Conservation (phyloP, 2,113 vertebrate species). For the Scopus umbretta region DNA sequence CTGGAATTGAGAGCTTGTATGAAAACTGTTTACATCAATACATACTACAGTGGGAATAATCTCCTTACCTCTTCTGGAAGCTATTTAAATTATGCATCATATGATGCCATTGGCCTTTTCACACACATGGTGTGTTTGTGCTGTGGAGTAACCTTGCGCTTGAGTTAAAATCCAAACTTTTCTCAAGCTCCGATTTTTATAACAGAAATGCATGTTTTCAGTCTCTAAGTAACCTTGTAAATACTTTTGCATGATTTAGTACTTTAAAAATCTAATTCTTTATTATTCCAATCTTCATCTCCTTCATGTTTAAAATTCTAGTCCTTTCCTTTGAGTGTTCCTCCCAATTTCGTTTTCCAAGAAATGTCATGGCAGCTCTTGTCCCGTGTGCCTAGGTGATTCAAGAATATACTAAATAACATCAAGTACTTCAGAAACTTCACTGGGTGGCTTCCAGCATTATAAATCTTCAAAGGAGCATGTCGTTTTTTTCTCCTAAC, state of each 20-base stretch:
- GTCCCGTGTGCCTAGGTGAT: rapidly evolving
- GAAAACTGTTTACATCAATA: not conserved
- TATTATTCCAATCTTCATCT: not conserved
- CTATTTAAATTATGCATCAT: not conserved
- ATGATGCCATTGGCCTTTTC: not conserved
- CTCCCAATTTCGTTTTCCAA: not conserved
- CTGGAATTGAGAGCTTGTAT: not conserved
- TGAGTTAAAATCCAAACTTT: not conserved
- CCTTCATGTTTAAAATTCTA: not conserved
- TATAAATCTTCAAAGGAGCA: not conserved
- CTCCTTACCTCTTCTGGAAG: not conserved
- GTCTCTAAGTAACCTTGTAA: not conserved
- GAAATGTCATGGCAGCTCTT: not conserved
- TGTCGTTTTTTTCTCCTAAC: not conserved
- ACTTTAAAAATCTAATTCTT: not conserved
- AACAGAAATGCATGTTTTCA: not conserved
- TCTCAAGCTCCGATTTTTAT: not conserved
- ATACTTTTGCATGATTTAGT: not conserved
- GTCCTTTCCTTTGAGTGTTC: not conserved
- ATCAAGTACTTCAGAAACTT: not conserved
- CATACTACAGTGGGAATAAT: not conserved
- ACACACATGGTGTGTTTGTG: not conserved
- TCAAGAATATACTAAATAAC: rapidly evolving
- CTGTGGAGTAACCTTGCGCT: not conserved
- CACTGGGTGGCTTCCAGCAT: not conserved